Evolutionary conservation across 2,113 vertebrate genomes (phyloP), one percentile per base, ranked within the genome.

Genomic region (Corvus hawaiiensis): DNA sequence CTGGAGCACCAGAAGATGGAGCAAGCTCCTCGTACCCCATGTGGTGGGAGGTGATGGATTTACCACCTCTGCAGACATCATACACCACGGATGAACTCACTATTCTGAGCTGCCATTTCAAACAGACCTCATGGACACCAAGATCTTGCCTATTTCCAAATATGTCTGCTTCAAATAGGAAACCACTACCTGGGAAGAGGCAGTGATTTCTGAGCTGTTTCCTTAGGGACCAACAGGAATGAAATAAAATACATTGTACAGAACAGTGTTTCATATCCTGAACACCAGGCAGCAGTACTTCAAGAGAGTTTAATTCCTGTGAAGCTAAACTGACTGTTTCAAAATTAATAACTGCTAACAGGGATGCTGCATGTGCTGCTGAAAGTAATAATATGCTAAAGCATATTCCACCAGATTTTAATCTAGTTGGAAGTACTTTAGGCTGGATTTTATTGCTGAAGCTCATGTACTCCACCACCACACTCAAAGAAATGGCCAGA

Each of bases 1-100:
- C 37, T n/a, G 46, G 23, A 3, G 2, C n/a, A 11, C 3, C 37
- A 78, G 52, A 46, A 48, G 4, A 16, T 0, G 1, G 35, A 90
- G 35, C 48, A 78, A 75, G 14, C 55, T 63, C 10, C 78, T 82
- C 28, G 14, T 3, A 19, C 6, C 55, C 39, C 64, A 3, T 1
- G 16, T 18, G 61, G 28, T 23, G 33, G 61, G 61, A 87, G 11
- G 16, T 49, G 43, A 46, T 30, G 73, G 77, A 66, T 63, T 68
- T 59, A 16, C 67, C 85, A 22, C 8, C 56, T 72, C 61, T 62
- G 43, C 52, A 54, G 14, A 28, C 83, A 46, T 11, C 33, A 32
- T 37, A 11, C 3, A 2, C 21, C 26, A 44, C 7, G 11, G 10
- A 21, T 11, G 8, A n/a, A 6, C 26, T 67, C 46, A 11, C n/a